Evolutionary conservation across 1,140 invertebrate genomes (phyloP), one percentile per base, ranked within the genome.

Genomic region (Monomorium pharaonis): DNA sequence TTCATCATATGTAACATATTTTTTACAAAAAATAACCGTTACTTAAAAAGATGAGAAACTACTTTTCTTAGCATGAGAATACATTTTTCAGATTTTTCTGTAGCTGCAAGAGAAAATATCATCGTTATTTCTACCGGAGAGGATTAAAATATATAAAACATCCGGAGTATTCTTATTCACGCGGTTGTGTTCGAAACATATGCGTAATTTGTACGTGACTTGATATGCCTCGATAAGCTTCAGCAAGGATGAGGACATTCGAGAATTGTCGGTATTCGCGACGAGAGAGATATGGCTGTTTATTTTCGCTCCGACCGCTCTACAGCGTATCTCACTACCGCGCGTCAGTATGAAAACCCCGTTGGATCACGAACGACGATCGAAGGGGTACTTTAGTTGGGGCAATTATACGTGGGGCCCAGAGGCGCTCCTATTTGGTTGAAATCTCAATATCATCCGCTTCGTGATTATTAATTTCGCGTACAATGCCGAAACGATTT

Each of bases 371-470:
- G 44, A 51, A 6, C 30, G 33, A 27, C n/a, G 51, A 18, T 37
- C 76, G 27, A 24, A 51, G 56, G 54, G 24, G 67, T 37, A 69
- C 49, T 85, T 81, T 78, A 56, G 18, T 33, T 18, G 9, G n/a
- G 16, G 70, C 63, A 81, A 89, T 78, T 78, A 75, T 74, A 30
- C 67, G n/a, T n/a, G 30, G n/a, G 2, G 54, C 58, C 65, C 51
- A 56, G 47, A 63, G 47, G 54, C 24, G 49, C 16, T 56, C 24
- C 72, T 62, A 84, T 75, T 84, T 63, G 62, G 37, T 49, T 27
- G 76, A 88, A 74, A 89, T 89, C 88, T 85, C 83, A 74, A 85
- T 83, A 89, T 89, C 88, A 89, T 89, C 87, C 56, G 87, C 60
- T 76, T 69, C 37, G 49, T 76, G 87, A 89, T 89, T 89, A 89